phyloP scores from a whole-genome alignment of 2,113 vertebrate species.

The Leucosticte australis region DNA sequence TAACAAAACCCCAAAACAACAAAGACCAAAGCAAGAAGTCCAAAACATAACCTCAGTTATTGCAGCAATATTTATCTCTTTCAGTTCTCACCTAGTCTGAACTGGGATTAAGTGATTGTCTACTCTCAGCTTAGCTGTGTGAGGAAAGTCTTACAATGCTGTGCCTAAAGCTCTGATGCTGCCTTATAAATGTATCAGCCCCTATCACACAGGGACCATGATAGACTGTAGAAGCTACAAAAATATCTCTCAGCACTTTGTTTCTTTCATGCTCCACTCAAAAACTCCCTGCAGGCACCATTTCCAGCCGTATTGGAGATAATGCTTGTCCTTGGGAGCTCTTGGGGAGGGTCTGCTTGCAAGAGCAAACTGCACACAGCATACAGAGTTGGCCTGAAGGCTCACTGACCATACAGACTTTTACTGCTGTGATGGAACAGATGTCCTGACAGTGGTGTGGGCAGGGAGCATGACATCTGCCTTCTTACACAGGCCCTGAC shows the following conservation, averaged over 20 bases:
- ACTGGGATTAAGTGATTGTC: not conserved
- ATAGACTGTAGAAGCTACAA: not conserved
- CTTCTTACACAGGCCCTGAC: not conserved
- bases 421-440: not conserved
- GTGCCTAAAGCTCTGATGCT: not conserved
- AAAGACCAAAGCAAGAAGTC: not conserved
- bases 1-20: not conserved
- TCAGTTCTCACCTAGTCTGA: not conserved
- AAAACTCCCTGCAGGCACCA: not conserved
- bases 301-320: not conserved
- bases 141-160: not conserved
- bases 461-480: not conserved
- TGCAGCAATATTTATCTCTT: not conserved
- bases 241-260: not conserved
- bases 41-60: not conserved
- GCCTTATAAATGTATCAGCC: not conserved
- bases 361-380: not conserved
- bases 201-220: not conserved
- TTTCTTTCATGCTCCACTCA: not conserved
- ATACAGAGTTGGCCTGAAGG: not conserved
- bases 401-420: not conserved
- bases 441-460: not conserved
- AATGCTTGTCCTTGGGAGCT: not conserved
- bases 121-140: not conserved
- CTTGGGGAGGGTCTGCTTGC: not conserved